A percentile compares a stretch with the other conserved stretches of the same genome.
Evolutionary conservation across 1,140 invertebrate genomes (phyloP).

Genomic region (Scylla paramamosain): DNA sequence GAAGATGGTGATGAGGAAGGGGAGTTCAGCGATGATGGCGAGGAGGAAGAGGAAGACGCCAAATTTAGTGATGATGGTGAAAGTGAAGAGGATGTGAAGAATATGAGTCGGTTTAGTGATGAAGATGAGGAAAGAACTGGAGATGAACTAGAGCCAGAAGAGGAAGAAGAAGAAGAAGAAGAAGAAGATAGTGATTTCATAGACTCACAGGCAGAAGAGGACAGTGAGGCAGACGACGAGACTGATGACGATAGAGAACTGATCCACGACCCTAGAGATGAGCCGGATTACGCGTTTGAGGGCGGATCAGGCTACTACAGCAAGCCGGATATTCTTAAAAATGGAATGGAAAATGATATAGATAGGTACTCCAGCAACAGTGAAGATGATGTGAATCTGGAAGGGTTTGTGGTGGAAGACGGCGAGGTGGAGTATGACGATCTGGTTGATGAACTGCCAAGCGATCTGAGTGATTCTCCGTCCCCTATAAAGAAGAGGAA

Average conservation of each 20-base stretch:
- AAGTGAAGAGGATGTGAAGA: background rate
- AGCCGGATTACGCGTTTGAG: conserved; percentile 62
- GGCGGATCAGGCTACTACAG: conserved; percentile 53
- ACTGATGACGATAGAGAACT: conserved; percentile 43
- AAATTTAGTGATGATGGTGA: conserved; percentile 35
- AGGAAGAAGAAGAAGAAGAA: background rate
- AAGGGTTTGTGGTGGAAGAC: conserved; percentile 61
- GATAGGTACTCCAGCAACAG: conserved; percentile 66
- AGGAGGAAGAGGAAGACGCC: background rate
- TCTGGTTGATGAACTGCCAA: conserved; percentile 13
- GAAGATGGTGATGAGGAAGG: background rate
- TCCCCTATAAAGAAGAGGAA: conserved; percentile 45
- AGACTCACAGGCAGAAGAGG: background rate
- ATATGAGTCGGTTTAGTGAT: background rate
- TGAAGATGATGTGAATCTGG: conserved; percentile 63
- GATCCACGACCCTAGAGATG: conserved; percentile 49
- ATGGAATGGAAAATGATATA: conserved; percentile 62
- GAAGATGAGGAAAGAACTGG: background rate
- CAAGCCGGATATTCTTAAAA: conserved; percentile 63
- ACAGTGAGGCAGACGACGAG: conserved; percentile 31
- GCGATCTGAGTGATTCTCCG: conserved; percentile 36
- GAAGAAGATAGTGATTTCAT: background rate
- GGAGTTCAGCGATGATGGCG: background rate
- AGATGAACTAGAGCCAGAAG: background rate
- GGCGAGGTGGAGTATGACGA: background rate